Percentiles rank a stretch among this genome's conserved stretches.
Evolutionary conservation across 2,888 invertebrate genomes (phyloP).

Genomic region (Geotrupes spiniger): DNA sequence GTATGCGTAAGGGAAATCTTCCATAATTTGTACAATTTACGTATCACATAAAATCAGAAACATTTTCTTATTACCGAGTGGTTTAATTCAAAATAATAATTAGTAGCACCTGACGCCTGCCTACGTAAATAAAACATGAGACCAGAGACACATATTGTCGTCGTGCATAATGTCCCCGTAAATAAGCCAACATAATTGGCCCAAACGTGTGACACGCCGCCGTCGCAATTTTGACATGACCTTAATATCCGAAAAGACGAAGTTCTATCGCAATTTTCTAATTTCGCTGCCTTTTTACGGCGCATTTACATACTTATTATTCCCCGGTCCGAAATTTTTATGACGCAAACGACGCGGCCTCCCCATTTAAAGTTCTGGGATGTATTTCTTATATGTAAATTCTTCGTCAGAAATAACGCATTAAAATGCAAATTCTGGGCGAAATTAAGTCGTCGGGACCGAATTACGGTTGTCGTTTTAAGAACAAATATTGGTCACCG

Average conservation of each 20-base stretch:
- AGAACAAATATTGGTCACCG: background rate
- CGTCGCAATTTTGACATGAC: too few relatives aligned
- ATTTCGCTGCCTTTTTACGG: slow-evolving; percentile 31
- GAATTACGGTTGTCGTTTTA: slow-evolving; percentile 16
- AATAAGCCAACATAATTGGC: too few relatives aligned
- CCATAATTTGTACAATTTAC: too few relatives aligned
- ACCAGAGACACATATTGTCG: too few relatives aligned
- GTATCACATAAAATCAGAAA: too few relatives aligned
- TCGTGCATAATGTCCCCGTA: too few relatives aligned
- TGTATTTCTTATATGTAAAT: slow-evolving; percentile 31
- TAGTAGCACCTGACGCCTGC: too few relatives aligned
- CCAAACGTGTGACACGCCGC: too few relatives aligned
- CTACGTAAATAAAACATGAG: too few relatives aligned
- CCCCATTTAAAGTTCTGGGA: slow-evolving; percentile 26
- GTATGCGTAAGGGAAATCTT: too few relatives aligned
- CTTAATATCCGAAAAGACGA: slow-evolving; percentile 4
- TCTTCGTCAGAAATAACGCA: slow-evolving; percentile 25
- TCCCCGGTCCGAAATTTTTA: slow-evolving; percentile 25
- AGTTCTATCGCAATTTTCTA: slow-evolving; percentile 31
- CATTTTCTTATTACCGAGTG: too few relatives aligned
- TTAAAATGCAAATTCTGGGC: slow-evolving; percentile 32
- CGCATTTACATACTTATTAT: slow-evolving; percentile 31
- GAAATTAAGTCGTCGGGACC: slow-evolving; percentile 29
- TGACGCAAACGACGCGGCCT: slow-evolving; percentile 22
- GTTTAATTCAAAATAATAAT: too few relatives aligned